Evolutionary conservation across 2,797 vertebrate species (phyloP), one percentile per base, ranked within the genome.

Genomic region (Sebastes oblongus): DNA sequence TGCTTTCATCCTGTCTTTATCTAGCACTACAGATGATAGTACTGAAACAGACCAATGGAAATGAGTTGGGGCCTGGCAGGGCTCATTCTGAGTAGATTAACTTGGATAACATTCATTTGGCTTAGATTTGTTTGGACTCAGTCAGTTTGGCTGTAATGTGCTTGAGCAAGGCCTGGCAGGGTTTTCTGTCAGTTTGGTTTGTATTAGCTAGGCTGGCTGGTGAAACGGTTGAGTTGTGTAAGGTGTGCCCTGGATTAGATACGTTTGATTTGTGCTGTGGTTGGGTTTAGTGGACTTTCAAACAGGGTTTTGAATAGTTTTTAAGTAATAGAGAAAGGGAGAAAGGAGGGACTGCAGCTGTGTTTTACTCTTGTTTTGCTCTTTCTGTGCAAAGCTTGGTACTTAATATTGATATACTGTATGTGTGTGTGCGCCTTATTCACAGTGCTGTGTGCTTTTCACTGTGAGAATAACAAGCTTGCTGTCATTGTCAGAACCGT

Each of bases 91-190:
- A 89, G 52, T 77, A 80, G 89, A 90, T 86, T 84, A 88, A 77
- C 52, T 83, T 87, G 88, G 81, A 89, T 92, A 84, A 79, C 62
- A 75, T 76, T 84, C 22, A 84, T 91, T 91, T 90, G 86, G 78
- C 87, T 90, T 78, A 13, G 64, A 83, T 87, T 83, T 84, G 66
- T 87, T 73, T 81, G 75, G 74, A 78, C 58, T 79, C 67, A 9
- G 73, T 70, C 72, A 14, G 22, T 72, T 81, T 83, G 86, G 75
- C 72, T 71, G 64, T 34, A 66, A 30, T 72, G 22, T 72, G 61
- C 58, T 82, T 24, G 34, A 84, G 82, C 54, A 10, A 61, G 34
- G 65, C 46, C 62, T 55, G 25, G 60, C 52, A 25, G 74, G 32
- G 66, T 81, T 77, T 71, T 73, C 54, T 82, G 59, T 87, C 72